Evolutionary conservation across 1,140 invertebrate species (phyloP).

Genomic region (Drosophila pruinosa): DNA sequence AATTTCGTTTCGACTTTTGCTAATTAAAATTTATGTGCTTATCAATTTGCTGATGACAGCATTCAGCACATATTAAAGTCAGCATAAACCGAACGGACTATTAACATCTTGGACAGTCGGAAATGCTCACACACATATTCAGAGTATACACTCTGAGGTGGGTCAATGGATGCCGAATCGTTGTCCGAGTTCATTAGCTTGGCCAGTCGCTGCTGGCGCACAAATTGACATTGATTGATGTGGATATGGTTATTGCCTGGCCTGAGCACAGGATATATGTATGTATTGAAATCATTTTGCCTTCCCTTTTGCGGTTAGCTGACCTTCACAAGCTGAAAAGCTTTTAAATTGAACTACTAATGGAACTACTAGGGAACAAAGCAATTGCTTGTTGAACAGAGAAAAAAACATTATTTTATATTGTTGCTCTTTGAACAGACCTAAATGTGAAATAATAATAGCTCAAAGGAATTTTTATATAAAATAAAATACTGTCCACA

Average conservation of each 20-base stretch:
- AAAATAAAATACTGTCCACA: too few relatives aligned
- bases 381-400: not conserved
- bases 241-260: conserved; percentile 3
- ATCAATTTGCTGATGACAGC: too few relatives aligned
- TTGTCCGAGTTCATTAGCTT: conserved; percentile 40
- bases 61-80: not conserved
- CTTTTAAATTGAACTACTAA: conserved; percentile 17
- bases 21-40: conserved; percentile 9
- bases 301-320: conserved; percentile 3
- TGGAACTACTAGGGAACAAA: conserved; percentile 3
- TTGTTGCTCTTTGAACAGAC: too few relatives aligned
- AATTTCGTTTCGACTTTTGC: conserved; percentile 1
- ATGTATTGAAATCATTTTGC: not conserved
- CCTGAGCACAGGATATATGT: conserved; percentile 35
- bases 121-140: not conserved
- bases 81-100: not conserved
- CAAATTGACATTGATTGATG: conserved; percentile 43
- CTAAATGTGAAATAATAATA: too few relatives aligned
- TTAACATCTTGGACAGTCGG: not conserved
- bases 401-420: not conserved
- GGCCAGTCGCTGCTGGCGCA: conserved; percentile 3
- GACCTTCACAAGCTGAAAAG: conserved; percentile 13
- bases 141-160: conserved; percentile 1
- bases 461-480: too few relatives aligned
- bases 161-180: conserved; percentile 7